Base-by-base conservation (phyloP, 2,888 invertebrate genomes). In the Caenorhabditis sulstoni region DNA sequence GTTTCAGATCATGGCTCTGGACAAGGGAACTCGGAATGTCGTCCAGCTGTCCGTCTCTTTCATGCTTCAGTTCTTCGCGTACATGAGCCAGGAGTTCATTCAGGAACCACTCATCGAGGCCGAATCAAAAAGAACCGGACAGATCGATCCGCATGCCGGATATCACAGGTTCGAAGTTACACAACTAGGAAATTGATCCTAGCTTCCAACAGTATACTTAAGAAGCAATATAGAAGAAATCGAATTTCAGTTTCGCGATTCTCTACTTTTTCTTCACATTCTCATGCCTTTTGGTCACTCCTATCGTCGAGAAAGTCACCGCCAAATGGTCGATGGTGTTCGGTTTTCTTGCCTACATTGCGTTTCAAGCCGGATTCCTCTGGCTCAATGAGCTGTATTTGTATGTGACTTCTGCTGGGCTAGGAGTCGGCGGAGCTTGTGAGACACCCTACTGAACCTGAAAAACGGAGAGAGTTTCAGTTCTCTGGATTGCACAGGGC, bases 161-260 rank as follows among this genome's bases (percentile, higher is more conserved):
- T 79, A 79, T 47, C 64, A 79, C 39, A 79, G 77, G 77, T 77
- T n/a, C n/a, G n/a, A n/a, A n/a, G n/a, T n/a, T n/a, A n/a, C n/a
- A n/a, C n/a, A n/a, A n/a, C n/a, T n/a, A n/a, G n/a, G n/a, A n/a
- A n/a, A n/a, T n/a, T n/a, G n/a, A n/a, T n/a, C n/a, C n/a, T n/a
- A n/a, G n/a, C n/a, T n/a, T n/a, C n/a, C n/a, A n/a, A n/a, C n/a
- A n/a, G n/a, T n/a, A n/a, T n/a, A n/a, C n/a, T n/a, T n/a, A n/a
- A n/a, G n/a, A n/a, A n/a, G n/a, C n/a, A 49, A 20, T 49, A 14
- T 16, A 16, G 12, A 49, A 14, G 7, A 4, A 4, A 45, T 14
- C 4, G 45, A n/a, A n/a, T 8, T 70, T 59, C 65, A 78, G 79
- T 59, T 74, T 79, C n/a, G 79, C 79, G 2, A 79, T 79, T 16